Base-by-base conservation (phyloP, 2,113 vertebrate genomes). In the Oophaga pumilio region DNA sequence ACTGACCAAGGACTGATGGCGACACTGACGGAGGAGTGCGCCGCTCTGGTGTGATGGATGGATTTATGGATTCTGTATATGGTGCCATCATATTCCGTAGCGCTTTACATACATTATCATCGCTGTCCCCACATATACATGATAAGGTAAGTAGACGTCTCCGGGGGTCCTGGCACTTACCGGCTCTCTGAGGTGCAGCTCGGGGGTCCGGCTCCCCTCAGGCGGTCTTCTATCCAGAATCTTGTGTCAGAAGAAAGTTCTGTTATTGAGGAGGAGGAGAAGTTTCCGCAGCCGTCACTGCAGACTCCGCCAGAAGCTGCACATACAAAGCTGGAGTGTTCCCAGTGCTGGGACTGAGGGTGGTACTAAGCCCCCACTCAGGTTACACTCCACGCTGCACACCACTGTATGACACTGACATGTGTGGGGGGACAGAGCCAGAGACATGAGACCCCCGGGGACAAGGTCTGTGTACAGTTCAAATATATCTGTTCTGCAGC, bases 251-350 rank as follows among this genome's bases (percentile, higher is more conserved):
- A 50, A 59, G 64, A 68, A 68, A 78, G 60, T 12, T 22, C 11
- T 60, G 68, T 33, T n/a, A 53, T 53, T 57, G 66, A 66, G 57
- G 83, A 71, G 71, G 82, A 68, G 62, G 74, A 50, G 56, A 13
- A 82, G 2, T 77, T 53, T 53, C 43, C 73, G 20, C 49, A 52
- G 74, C 74, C 20, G 66, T 68, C 22, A 73, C 43, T 18, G n/a
- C 20, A 80, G 76, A 87, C 52, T 56, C 28, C 24, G 59, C 24
- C 60, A 43, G 69, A 33, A 85, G 73, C 84, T 62, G 84, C 12
- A 66, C n/a, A 77, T 78, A 85, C 84, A 77, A 66, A 49, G 79
- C 79, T 22, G 79, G 79, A 82, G 79, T 82, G 79, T 82, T 82
- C 79, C 79, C 78, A 60, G 78, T 49, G 57, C 26, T 33, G 28